Evolutionary conservation across 2,797 vertebrate species (phyloP), one percentile per base, ranked within the genome.

Genomic region (Lophius americanus): DNA sequence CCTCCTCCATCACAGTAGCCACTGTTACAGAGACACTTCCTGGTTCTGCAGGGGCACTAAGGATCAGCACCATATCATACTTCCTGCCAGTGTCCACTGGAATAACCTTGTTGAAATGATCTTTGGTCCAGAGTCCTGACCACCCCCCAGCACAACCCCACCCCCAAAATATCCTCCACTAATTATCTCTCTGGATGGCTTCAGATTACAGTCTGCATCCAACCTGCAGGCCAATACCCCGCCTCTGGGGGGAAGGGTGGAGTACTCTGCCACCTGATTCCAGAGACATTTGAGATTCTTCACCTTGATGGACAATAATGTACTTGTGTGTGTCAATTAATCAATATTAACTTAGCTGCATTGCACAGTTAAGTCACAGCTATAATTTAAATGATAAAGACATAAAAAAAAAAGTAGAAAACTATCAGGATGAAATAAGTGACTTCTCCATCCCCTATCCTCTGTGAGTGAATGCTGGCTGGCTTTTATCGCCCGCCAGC

Each of bases 101-200:
- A 85, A 83, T 68, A 68, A 61, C 56, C 55, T 62, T 71, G 89
- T 87, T 90, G 76, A 91, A 84, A 84, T 86, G 57, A 82, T 66
- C 60, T 73, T 23, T 13, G 9, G 79, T 83, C 85, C 70, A 7
- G 64, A 58, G 77, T 63, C 72, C 72, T 2, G 56, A 36, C 42
- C 5, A 37, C 23, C 50, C 13, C 33, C 42, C 10, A 32, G 43
- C 23, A 49, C 38, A 13, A 38, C 14, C 53, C n/a, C 11, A 44
- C 14, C 37, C 4, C 43, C 10, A 0, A 58, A 56, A 64, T 63
- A 38, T 64, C 63, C 79, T 73, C 78, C 81, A 52, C 73, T 85
- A 74, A 84, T 69, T 74, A 73, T 61, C 48, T 66, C 73, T 39
- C 37, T 50, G 51, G 74, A 50, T 68, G 47, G 82, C 64, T 53